phyloP scores from a whole-genome alignment of 1,140 invertebrate genomes.

The Drosophila seguyi region DNA sequence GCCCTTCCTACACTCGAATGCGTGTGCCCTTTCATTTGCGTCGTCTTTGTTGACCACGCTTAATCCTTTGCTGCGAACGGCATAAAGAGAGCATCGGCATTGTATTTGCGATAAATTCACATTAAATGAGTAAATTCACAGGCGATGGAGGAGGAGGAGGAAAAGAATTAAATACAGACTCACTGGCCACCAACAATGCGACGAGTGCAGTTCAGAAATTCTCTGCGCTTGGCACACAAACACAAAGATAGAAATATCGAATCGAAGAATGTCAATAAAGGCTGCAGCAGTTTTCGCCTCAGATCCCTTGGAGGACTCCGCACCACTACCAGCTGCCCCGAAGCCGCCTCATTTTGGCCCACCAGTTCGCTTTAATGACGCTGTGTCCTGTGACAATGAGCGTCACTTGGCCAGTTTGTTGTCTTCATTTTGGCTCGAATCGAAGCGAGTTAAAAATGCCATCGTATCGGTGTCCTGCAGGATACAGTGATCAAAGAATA shows the following conservation, averaged over 20 bases:
- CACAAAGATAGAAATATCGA: constrained; percentile 75
- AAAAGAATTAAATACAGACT: constrained; percentile 33
- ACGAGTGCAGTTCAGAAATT: constrained; percentile 61
- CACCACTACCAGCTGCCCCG: not conserved
- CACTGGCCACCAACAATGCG: constrained; percentile 63
- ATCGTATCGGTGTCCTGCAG: constrained; percentile 16
- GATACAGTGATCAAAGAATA: constrained; percentile 1
- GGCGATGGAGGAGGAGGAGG: not conserved
- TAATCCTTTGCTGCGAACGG: constrained; percentile 53
- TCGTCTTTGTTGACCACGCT: constrained; percentile 75
- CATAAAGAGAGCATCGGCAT: constrained; percentile 41
- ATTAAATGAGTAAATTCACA: constrained; percentile 57
- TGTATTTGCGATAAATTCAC: constrained; percentile 80
- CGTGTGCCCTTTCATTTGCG: constrained; percentile 54
- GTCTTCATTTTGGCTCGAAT: constrained; percentile 60
- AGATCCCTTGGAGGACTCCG: constrained; percentile 9
- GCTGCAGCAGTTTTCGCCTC: constrained; percentile 23
- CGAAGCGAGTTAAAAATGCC: constrained; percentile 15
- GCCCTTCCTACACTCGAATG: not conserved
- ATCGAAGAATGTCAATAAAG: constrained; percentile 74
- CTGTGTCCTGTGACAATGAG: constrained; percentile 52
- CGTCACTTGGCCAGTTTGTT: constrained; percentile 59
- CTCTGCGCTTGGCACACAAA: constrained; percentile 70
- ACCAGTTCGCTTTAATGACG: constrained; percentile 51
- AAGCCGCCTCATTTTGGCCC: constrained; percentile 1